These are phyloP conservation scores for Acrossocheilus fasciatus DNA, from an alignment of 2,797 vertebrate genomes.

Conservation along the genomic window DNA sequence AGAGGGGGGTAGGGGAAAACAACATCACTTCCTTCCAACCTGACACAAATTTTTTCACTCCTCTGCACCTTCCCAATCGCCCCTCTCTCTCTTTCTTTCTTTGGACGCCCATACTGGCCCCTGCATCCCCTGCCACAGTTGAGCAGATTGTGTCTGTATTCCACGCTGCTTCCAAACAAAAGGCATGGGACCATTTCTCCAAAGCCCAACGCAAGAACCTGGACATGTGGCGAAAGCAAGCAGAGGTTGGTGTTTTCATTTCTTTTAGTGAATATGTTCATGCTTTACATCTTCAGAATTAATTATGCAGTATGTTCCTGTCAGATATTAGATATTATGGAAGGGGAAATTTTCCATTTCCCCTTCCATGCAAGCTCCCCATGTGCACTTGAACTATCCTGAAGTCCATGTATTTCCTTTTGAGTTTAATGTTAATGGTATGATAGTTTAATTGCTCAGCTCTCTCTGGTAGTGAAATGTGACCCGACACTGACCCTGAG, in stretches of 20 bases:
- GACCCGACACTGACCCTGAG: slow-evolving; percentile 23
- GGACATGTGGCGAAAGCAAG: slow-evolving; percentile 99
- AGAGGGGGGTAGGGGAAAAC: slow-evolving; percentile 63
- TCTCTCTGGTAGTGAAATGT: slow-evolving; percentile 30
- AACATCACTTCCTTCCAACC: slow-evolving; percentile 79
- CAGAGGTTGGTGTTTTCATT: slow-evolving; percentile 88
- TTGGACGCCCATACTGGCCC: slow-evolving; percentile 66
- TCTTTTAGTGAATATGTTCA: slow-evolving; percentile 55
- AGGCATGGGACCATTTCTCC: slow-evolving; percentile 99
- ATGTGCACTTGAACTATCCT: neutral
- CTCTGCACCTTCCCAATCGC: slow-evolving; percentile 87
- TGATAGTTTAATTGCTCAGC: slow-evolving; percentile 27
- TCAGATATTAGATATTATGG: neutral
- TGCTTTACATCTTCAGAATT: slow-evolving; percentile 31
- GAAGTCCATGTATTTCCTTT: slow-evolving; percentile 41
- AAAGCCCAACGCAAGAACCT: slow-evolving; percentile 99
- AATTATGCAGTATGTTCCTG: slow-evolving; percentile 21
- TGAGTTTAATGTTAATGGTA: slow-evolving; percentile 46
- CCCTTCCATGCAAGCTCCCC: neutral
- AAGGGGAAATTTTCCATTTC: slow-evolving; percentile 2
- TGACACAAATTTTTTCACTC: slow-evolving; percentile 90
- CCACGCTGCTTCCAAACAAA: slow-evolving; percentile 99
- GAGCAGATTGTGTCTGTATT: slow-evolving; percentile 99
- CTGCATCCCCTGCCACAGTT: slow-evolving; percentile 85
- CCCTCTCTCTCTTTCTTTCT: slow-evolving; percentile 68